Evolutionary conservation across 2,888 invertebrate genomes (phyloP).

Genomic region (Agrochola macilenta): DNA sequence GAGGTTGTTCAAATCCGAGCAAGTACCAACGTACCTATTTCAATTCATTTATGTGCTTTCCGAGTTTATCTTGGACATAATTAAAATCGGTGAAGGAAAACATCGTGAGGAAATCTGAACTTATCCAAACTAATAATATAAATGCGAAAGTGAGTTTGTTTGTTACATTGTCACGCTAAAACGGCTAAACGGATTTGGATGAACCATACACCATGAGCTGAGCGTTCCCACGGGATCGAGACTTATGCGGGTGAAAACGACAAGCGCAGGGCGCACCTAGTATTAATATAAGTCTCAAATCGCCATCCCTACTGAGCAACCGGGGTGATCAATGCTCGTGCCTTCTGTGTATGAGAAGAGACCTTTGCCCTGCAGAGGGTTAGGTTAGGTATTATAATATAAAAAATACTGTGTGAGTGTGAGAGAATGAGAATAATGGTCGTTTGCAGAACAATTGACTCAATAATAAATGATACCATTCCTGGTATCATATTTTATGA

Average conservation of each 20-base stretch:
- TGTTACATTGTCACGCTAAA: too few relatives aligned
- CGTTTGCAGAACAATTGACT: not conserved
- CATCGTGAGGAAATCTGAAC: not conserved
- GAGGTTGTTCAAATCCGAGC: not conserved
- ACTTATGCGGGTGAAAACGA: too few relatives aligned
- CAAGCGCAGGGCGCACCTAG: too few relatives aligned
- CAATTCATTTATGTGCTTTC: not conserved
- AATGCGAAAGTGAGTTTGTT: too few relatives aligned
- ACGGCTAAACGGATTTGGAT: too few relatives aligned
- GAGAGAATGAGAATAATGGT: not conserved
- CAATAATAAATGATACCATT: not conserved
- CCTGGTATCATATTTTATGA: not conserved
- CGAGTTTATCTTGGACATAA: not conserved
- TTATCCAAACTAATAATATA: too few relatives aligned
- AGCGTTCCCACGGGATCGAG: too few relatives aligned
- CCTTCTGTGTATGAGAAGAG: not conserved
- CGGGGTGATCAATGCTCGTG: not conserved
- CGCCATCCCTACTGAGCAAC: too few relatives aligned
- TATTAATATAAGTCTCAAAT: too few relatives aligned
- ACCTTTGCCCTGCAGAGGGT: not conserved
- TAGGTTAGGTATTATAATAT: not conserved
- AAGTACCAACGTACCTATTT: not conserved
- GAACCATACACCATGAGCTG: too few relatives aligned
- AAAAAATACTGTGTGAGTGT: not conserved
- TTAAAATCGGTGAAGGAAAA: not conserved